Evolutionary conservation across 2,797 vertebrate genomes (phyloP), one percentile per base, ranked within the genome.

Genomic region (Synanceia verrucosa): DNA sequence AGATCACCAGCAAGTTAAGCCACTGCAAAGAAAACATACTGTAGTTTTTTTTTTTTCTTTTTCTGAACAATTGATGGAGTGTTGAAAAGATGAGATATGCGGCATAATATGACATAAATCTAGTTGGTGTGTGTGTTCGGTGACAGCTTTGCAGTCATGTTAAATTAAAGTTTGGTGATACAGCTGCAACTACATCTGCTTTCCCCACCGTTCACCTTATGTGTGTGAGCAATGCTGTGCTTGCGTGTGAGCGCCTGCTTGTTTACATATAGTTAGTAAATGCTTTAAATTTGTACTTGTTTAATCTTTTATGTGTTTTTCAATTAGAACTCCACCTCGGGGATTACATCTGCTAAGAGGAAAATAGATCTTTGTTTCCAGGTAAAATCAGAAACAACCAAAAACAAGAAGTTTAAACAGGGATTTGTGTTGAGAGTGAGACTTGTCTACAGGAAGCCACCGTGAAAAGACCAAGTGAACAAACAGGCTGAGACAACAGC

Each of bases 401-500:
- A 51, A 51, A 47, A 79, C 60, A 70, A 60, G 50, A 74, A 83
- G 83, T 84, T 89, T 77, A 47, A 83, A 76, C 34, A 65, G 51
- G 79, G 79, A 87, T 86, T 91, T 86, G 59, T 55, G 36, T 70
- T 61, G 12, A 48, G 65, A 79, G 59, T 39, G 44, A 80, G 68
- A 44, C 46, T 71, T 61, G 70, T 62, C 78, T 51, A 53, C 81
- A 78, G 73, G 82, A 86, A 73, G 34, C 31, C 72, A 31, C 37
- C 1, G 56, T 81, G 73, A 86, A 86, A 86, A 84, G 70, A 76
- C 51, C 19, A 11, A 79, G 73, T 43, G 68, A 81, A 79, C 79
- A 84, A 83, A 86, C 78, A 78, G 74, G 59, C 75, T 24, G 33
- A 85, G 82, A 84, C 76, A 83, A 86, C 58, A 81, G 76, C 33